Evolutionary conservation across 2,113 vertebrate genomes (phyloP), one percentile per base, ranked within the genome.

Genomic region (Cynocephalus volans): DNA sequence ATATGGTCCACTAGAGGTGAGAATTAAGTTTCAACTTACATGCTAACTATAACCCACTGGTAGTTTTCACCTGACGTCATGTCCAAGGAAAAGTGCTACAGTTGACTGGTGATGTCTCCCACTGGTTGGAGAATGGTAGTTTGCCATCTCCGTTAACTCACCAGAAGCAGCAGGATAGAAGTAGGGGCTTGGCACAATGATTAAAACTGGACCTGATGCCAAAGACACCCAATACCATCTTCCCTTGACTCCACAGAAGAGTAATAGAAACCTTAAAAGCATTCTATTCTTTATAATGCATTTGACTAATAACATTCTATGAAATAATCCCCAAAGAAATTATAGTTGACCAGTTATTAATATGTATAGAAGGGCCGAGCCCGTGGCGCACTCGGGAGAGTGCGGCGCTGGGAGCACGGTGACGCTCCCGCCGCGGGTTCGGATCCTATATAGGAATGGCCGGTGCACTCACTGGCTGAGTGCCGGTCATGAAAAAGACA

Each of bases 271-370:
- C 26, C 56, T 83, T 18, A 33, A 54, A 82, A 4, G 13, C 26
- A 64, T 83, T 56, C 54, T 65, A 13, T 23, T 23, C 72, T 67
- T 86, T 67, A 54, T 26, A 93, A 89, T 56, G 67, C 45, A 70
- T 69, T 45, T 62, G 24, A 86, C 26, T 86, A 4, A 23, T 76
- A 67, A 85, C 0, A 60, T 24, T 5, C 83, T 82, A 82, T 54
- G 15, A 85, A 79, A 92, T 91, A 50, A 90, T 18, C 50, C 21
- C 31, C 21, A 10, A 79, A 90, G 96, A 95, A 93, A 83, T 70
- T 17, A 10, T 0, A 81, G 33, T 12, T 60, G 70, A 52, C 67
- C 56, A 67, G 17, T 70, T 64, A 80, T 45, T 89, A 64, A 23
- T 52, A 89, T 73, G 75, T 72, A 79, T 31, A 41, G 41, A 88